Percentiles rank a stretch among this genome's conserved stretches.
These are phyloP conservation scores for Theocolax elegans DNA, from an alignment of 1,140 invertebrate species.

Conservation along the genomic window DNA sequence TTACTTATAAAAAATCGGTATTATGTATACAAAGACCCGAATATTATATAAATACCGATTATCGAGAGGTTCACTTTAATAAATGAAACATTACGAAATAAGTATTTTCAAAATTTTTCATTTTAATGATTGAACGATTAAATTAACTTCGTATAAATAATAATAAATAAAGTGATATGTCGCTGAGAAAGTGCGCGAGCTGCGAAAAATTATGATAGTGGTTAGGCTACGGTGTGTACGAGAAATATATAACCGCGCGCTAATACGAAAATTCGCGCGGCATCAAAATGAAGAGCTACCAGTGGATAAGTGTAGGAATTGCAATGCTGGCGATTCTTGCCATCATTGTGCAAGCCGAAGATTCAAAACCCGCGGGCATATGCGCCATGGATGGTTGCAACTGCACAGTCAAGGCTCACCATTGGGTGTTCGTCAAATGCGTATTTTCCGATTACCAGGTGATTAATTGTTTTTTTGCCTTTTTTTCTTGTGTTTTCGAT, in stretches of 20 bases:
- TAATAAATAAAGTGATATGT: too few species aligned
- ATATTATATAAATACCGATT: too few species aligned
- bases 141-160: too few species aligned
- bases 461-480: conserved; percentile 41
- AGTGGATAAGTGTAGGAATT: too few species aligned
- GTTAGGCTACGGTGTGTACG: not conserved
- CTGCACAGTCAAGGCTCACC: conserved; percentile 69
- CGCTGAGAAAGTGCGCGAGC: too few species aligned
- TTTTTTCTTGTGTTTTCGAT: not conserved
- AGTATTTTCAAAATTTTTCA: too few species aligned
- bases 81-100: too few species aligned
- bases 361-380: conserved; percentile 58
- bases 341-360: conserved; percentile 39
- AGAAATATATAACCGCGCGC: not conserved
- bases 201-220: conserved; percentile 18
- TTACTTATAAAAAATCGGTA: too few species aligned
- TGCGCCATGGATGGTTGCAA: conserved; percentile 72
- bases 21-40: too few species aligned
- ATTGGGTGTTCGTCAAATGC: conserved; percentile 74
- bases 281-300: conserved; percentile 42
- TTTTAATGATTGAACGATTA: too few species aligned
- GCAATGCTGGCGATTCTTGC: too few species aligned
- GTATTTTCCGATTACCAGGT: conserved; percentile 72
- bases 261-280: not conserved
- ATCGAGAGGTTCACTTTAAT: too few species aligned